Evolutionary conservation across 1,140 invertebrate species (phyloP), one percentile per base, ranked within the genome.

Genomic region (Penaeus chinensis): DNA sequence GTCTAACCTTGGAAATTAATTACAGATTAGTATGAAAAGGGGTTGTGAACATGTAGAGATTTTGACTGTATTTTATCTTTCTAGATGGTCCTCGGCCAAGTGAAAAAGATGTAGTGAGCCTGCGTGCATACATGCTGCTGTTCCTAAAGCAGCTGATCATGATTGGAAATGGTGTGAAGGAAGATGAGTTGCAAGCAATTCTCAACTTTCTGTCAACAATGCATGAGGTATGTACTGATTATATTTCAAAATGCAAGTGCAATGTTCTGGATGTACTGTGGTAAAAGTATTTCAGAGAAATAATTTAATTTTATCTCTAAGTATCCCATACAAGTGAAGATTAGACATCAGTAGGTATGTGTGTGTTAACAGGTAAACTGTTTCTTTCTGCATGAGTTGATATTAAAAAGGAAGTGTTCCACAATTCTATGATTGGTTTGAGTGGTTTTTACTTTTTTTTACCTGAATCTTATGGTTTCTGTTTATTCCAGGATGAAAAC

Each of bases 171-270:
- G 98, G 98, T 19, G 96, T 99, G 54, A 98, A 99, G 92, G 98
- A 99, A 91, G 99, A 99, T 92, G 99, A 99, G 93, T 94, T 99
- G 37, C 98, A 99, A 93, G 98, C 97, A 88, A 97, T 99, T 91
- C 94, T 99, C 13, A 99, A 99, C 93, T 99, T 99, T 92, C 93
- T 99, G 84, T 98, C 98, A 61, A 99, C 98, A 79, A 97, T 99
- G 93, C 96, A 99, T 92, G 98, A 99, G 94, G 96, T 97, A n/a
- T 20, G 83, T 24, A 24, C 47, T n/a, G 47, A 32, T 20, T n/a
- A 0, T 74, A 0, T 18, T 74, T 74, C 2, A 54, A 54, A 2
- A 54, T 13, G 11, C 54, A 54, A 54, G 16, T 0, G 54, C 16
- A 54, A 16, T 54, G 11, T 2, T 13, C 54, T 54, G 10, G 54